Percentiles rank a stretch among this genome's conserved stretches.
Conservation (phyloP, 2,888 invertebrate genomes). For the Harpalus rufipes region DNA sequence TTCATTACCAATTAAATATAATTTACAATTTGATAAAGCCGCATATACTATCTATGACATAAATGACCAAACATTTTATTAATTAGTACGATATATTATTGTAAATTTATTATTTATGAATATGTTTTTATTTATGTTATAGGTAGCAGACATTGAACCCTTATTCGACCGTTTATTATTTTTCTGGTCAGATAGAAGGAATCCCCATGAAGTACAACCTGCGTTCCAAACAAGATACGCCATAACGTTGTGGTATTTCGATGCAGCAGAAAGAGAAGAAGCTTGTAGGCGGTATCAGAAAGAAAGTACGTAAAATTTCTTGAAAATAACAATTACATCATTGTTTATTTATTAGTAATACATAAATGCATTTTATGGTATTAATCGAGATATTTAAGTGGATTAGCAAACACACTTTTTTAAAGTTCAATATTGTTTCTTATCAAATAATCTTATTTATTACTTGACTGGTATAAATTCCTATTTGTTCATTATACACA, state of each 20-base stretch:
- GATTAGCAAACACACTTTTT: no score
- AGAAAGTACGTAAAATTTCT: slow-evolving; percentile 76
- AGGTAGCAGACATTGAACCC: slow-evolving; percentile 93
- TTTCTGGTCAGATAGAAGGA: slow-evolving; percentile 98
- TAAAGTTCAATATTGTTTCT: no score
- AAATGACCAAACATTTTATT: no score
- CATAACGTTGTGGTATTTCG: slow-evolving; percentile 95
- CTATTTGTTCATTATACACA: no score
- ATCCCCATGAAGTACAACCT: slow-evolving; percentile 98
- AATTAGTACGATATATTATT: no score
- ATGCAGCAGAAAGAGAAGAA: slow-evolving; percentile 88
- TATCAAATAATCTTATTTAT: no score
- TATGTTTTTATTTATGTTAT: slow-evolving; percentile 62
- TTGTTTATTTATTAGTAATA: slow-evolving; percentile 30
- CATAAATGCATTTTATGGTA: not conserved
- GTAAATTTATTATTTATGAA: not conserved
- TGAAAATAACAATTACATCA: not conserved
- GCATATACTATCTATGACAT: no score
- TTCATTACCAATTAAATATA: no score
- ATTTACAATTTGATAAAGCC: no score
- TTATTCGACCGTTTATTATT: slow-evolving; percentile 95
- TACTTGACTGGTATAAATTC: no score
- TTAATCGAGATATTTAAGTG: not conserved
- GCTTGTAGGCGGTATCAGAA: slow-evolving; percentile 81
- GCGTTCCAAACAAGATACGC: slow-evolving; percentile 93